Evolutionary conservation across 2,113 vertebrate genomes (phyloP), one percentile per base, ranked within the genome.

Genomic region (Caloenas nicobarica): DNA sequence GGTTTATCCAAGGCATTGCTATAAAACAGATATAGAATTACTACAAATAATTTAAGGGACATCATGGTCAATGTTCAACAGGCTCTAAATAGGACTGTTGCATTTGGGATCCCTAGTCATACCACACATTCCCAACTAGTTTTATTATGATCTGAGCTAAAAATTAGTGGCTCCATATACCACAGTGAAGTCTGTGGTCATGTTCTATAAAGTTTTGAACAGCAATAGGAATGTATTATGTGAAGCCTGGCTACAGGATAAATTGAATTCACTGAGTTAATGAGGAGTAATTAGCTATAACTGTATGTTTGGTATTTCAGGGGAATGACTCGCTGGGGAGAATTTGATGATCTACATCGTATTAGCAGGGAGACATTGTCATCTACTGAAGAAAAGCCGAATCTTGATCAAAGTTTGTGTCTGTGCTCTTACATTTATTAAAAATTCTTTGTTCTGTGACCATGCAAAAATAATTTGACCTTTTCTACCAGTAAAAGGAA

Each of bases 281-380:
- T 7, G n/a, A 73, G 38, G 18, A 66, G 31, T 46, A 38, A 53
- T 13, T 12, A n/a, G 0, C 34, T 74, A 3, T 56, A 34, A 50
- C 9, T 31, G 0, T 3, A 0, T 50, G n/a, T 91, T 86, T 78
- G 91, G 16, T 93, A 31, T 98, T 97, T 44, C 95, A 99, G 99
- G 84, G 98, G 99, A 25, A 99, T 99, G 99, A 99, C 98, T 5
- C 98, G 99, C 50, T 99, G 99, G 99, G 98, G 99, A 58, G 99
- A 99, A 68, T 99, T 98, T 78, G 98, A 98, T 72, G 98, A 99
- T 87, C 98, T 99, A 14, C 96, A 99, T 94, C 98, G 97, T 42
- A 99, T 99, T 29, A 98, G 98, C 12, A 98, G 98, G 34, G 98
- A 98, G 34, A 97, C 96, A 5, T 13, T 97, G 76, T 96, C 97